Percentiles rank a stretch among this genome's conserved stretches.
Conservation (phyloP, 2,888 invertebrate genomes). For the Hedya salicella region DNA sequence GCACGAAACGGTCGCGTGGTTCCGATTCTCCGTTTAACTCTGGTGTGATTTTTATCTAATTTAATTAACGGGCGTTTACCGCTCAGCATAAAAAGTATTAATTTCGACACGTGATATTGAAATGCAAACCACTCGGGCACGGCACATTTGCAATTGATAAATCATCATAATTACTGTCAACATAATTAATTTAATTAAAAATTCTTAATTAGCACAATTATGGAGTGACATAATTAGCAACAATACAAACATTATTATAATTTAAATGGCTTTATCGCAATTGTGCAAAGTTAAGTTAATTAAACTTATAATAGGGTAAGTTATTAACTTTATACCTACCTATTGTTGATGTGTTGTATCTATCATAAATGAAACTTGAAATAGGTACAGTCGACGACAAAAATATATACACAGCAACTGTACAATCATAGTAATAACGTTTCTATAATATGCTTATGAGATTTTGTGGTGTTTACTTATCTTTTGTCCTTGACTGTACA, state of each 20-base stretch:
- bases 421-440: too few species aligned
- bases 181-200: constrained; percentile 25
- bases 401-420: too few species aligned
- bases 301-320: constrained; percentile 4
- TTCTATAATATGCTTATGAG: too few species aligned
- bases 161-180: constrained; percentile 9
- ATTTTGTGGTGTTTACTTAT: too few species aligned
- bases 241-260: constrained; percentile 4
- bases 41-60: neutral
- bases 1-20: neutral
- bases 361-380: constrained; percentile 7
- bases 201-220: constrained; percentile 6
- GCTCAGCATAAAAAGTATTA: neutral
- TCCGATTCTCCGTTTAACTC: neutral
- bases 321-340: neutral
- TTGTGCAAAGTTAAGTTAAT: constrained; percentile 1
- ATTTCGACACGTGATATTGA: constrained; percentile 16
- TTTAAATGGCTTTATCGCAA: constrained; percentile 1
- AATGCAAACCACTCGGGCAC: constrained; percentile 10
- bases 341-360: neutral
- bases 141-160: constrained; percentile 23
- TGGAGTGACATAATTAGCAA: neutral
- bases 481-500: too few species aligned
- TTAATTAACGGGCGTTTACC: constrained; percentile 1
- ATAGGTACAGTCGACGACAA: constrained; percentile 14